These are phyloP conservation scores for Accipiter cooperii DNA, from an alignment of 2,113 vertebrate species.

Conservation along the genomic window DNA sequence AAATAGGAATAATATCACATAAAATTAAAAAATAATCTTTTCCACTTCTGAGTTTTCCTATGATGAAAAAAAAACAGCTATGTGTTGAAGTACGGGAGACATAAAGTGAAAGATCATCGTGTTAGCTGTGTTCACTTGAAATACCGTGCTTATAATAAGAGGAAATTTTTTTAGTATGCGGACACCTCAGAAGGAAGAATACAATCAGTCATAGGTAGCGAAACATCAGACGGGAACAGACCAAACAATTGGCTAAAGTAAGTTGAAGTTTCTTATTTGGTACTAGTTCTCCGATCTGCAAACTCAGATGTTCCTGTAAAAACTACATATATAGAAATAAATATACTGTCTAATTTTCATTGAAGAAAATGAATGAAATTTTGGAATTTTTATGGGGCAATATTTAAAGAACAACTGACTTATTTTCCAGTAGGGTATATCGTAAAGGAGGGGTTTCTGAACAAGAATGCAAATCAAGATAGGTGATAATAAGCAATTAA, in stretches of 20 bases:
- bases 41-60: not conserved
- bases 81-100: not conserved
- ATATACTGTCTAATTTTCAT: not conserved
- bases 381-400: not conserved
- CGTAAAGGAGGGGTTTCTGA: not conserved
- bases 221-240: not conserved
- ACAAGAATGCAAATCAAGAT: not conserved
- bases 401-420: not conserved
- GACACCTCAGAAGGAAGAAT: not conserved
- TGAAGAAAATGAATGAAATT: not conserved
- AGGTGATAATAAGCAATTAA: not conserved
- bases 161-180: not conserved
- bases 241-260: not conserved
- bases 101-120: not conserved
- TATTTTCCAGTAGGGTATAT: not conserved
- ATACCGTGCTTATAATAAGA: not conserved
- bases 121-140: not conserved
- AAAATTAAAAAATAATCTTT: not conserved
- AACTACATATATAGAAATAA: not conserved
- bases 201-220: not conserved
- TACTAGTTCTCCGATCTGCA: not conserved
- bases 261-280: not conserved
- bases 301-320: not conserved
- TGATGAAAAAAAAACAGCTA: not conserved
- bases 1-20: not conserved